Conservation (phyloP, 2,888 invertebrate genomes). For the Germaria angustata region DNA sequence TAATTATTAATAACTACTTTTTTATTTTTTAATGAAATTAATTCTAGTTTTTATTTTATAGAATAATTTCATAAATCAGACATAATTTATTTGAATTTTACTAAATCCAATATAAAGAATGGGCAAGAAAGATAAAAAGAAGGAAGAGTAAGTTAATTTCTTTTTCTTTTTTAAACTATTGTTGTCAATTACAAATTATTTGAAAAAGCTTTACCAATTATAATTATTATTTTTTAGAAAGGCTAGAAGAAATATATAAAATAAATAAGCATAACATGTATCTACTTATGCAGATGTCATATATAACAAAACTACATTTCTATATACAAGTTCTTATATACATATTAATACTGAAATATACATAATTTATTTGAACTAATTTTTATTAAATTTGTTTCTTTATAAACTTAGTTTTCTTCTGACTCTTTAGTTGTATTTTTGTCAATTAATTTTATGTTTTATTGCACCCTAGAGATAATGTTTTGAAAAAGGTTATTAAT, state of each 20-base stretch:
- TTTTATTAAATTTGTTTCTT: slow-evolving; percentile 1
- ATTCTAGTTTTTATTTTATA: slow-evolving; percentile 38
- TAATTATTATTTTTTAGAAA: slow-evolving; percentile 32
- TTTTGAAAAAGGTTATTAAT: not conserved
- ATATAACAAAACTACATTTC: slow-evolving; percentile 1
- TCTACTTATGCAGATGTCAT: not conserved
- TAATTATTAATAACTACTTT: not conserved
- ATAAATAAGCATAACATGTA: not conserved
- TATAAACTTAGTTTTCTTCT: slow-evolving; percentile 27
- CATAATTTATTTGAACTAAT: slow-evolving; percentile 7
- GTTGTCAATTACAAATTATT: slow-evolving; percentile 30
- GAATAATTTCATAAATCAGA: slow-evolving; percentile 21
- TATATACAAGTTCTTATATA: slow-evolving; percentile 11
- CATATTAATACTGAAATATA: not conserved
- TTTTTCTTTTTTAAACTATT: slow-evolving; percentile 62
- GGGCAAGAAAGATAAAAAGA: slow-evolving; percentile 78
- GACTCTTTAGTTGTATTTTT: slow-evolving; percentile 10
- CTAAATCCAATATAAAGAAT: slow-evolving; percentile 64
- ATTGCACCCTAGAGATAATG: slow-evolving; percentile 16
- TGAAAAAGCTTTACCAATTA: slow-evolving; percentile 22
- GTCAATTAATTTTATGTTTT: slow-evolving; percentile 10
- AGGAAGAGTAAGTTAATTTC: slow-evolving; percentile 75
- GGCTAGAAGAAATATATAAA: slow-evolving; percentile 40
- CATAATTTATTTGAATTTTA: slow-evolving; percentile 33
- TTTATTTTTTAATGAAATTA: not conserved